Base-by-base conservation (phyloP, 2,113 vertebrate species). In the Myiozetetes cayanensis region DNA sequence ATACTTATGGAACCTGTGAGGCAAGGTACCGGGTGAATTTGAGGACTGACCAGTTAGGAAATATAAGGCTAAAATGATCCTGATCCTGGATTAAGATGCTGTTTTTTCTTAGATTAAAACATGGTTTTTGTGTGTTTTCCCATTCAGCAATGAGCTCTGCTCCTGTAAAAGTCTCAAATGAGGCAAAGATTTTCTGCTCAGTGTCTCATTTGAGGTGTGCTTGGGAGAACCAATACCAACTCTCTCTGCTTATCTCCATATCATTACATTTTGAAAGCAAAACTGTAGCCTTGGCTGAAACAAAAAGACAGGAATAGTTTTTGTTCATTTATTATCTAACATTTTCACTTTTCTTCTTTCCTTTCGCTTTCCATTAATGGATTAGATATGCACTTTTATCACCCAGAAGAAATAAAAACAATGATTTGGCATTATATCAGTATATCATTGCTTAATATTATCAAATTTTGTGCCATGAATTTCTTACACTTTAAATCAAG, bases 121-220 rank as follows among this genome's bases (percentile, higher is more conserved):
- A 19, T 2, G 0, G 0, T 0, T 9, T 12, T 73, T 18, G 0
- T 0, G 6, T 37, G 8, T 59, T 76, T 91, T 46, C 37, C 44
- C 17, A 53, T 58, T 70, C 46, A 89, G 8, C 49, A 88, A 20
- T 25, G 41, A 88, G 13, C 31, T 62, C 41, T 66, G 25, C 6
- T 66, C 11, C 12, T 18, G 37, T 21, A 25, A 73, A 50, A 12
- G 12, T 58, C 18, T 24, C 23, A 67, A 33, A 66, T 46, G 73
- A 83, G 17, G 28, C 50, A 12, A 41, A 66, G 65, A 41, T n/a
- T 70, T 87, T 84, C 15, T 55, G 7, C 28, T 80, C 53, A 61
- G 13, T 41, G 6, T 37, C 67, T 27, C 3, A 27, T 87, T 81
- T 78, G 17, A 75, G 28, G 33, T 47, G 12, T 35, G 12, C 22